A percentile compares a stretch with the other conserved stretches of the same genome.
Evolutionary conservation across 2,888 invertebrate genomes (phyloP).

Genomic region (Andrena bicolor): DNA sequence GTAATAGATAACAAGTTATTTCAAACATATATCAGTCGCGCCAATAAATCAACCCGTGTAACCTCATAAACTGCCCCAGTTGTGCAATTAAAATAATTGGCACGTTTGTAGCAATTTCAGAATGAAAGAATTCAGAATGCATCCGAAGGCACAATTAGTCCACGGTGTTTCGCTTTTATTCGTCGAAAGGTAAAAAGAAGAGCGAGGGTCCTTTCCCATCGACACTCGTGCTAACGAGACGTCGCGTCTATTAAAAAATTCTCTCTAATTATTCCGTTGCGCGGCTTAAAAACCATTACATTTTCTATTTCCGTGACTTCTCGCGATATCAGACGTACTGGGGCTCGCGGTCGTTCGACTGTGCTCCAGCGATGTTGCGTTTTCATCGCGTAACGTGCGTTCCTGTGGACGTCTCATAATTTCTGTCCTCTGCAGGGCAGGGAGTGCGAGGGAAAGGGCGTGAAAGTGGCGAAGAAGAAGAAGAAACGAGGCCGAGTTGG

Average conservation of each 20-base stretch:
- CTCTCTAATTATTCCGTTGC: constrained; percentile 31
- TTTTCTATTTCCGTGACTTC: neutral
- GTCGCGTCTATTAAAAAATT: constrained; percentile 30
- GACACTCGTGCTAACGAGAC: constrained; percentile 31
- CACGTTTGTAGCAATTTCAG: neutral
- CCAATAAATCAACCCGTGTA: neutral
- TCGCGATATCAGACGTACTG: neutral
- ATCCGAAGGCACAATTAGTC: constrained; percentile 15
- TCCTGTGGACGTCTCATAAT: constrained; percentile 14
- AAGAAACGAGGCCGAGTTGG: constrained; percentile 27
- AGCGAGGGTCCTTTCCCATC: constrained; percentile 7
- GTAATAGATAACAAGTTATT: neutral
- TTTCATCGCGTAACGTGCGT: neutral
- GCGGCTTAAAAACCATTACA: constrained; percentile 3
- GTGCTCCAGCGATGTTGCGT: neutral
- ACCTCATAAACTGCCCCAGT: neutral
- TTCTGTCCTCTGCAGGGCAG: neutral
- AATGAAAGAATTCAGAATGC: neutral
- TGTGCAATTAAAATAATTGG: constrained; percentile 8
- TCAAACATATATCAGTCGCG: neutral
- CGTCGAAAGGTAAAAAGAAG: neutral
- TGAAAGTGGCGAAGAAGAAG: constrained; percentile 9
- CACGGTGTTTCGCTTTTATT: neutral
- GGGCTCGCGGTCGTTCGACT: neutral
- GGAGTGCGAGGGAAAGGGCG: neutral